Evolutionary conservation across 2,113 vertebrate species (phyloP), one percentile per base, ranked within the genome.

Genomic region (Amblyopsis rosae): DNA sequence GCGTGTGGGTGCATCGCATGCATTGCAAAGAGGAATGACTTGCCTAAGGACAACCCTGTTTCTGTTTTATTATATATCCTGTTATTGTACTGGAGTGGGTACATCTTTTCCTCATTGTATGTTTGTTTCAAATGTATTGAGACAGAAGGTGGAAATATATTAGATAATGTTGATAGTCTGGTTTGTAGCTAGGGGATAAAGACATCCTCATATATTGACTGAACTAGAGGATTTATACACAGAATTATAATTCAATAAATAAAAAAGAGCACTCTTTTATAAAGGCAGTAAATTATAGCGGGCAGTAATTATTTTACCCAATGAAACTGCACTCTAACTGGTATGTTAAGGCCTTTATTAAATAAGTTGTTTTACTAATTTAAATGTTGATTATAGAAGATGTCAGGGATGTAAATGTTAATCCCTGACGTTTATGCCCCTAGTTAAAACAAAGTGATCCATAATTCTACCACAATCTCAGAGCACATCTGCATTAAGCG

Each of bases 401-500:
- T 41, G 7, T 5, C 1, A 7, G 35, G 35, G 35, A 41, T 41
- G 35, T 41, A 41, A 41, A 41, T 41, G 7, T 41, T 41, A 41
- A 41, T 41, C 35, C 35, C 35, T 6, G 50, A 9, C 15, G 12
- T 51, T 4, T 9, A 51, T 48, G n/a, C 9, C 16, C 10, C 46
- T 11, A 12, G 12, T 0, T 13, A 54, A 75, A 67, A 60, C 2
- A 32, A n/a, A 32, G 13, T 59, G 48, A 59, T 13, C 60, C 10
- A 26, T 53, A 26, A 65, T 57, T 62, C 71, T 41, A 12, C 50
- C 15, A 50, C 60, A n/a, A 57, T 57, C 17, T 57, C 55, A 12
- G 10, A n/a, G 63, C 65, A 60, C 62, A 67, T 62, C 26, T 63
- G 59, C 65, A 47, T 55, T 55, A 2, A n/a, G 35, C n/a, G 41